Evolutionary conservation across 1,140 invertebrate genomes (phyloP), one percentile per base, ranked within the genome.

Genomic region (Papilio polyxenes): DNA sequence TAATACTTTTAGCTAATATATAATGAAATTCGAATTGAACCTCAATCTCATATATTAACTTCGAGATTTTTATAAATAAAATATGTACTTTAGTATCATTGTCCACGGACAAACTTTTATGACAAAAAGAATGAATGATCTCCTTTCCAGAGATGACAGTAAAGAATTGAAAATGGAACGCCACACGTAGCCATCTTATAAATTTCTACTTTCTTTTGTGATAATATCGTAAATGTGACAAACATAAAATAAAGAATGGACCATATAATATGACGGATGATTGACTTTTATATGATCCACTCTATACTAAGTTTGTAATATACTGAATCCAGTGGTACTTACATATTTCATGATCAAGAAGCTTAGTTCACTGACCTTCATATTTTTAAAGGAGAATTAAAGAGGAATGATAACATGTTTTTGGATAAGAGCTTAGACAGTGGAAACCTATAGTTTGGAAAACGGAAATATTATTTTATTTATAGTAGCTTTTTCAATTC

Each of bases 131-230:
- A 77, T 77, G 75, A 77, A 77, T 77, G 75, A 77, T 77, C 75
- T 77, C 23, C 23, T 17, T 56, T 56, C 48, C 17, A 77, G 20
- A 77, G 75, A 53, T 77, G 75, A 56, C 75, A 77, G 51, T 77
- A 77, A 77, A 77, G 75, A 77, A 77, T 77, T 77, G 75, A 77
- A 77, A 77, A 77, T 77, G 75, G 51, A 77, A 77, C 75, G 75
- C 51, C 75, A 56, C 75, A 77, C 75, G 51, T 77, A 77, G 48
- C 48, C 51, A 37, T 77, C 40, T 77, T 77, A 77, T 77, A 77
- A 77, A 77, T 77, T 77, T 77, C 75, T 56, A 77, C 75, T 56
- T 77, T 77, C 75, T 77, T 77, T 77, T 77, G 75, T 77, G 75
- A 77, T 77, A 59, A 77, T 77, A 56, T 77, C 51, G 48, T 77